phyloP scores from a whole-genome alignment of 1,140 invertebrate genomes.

The Wasmannia auropunctata region DNA sequence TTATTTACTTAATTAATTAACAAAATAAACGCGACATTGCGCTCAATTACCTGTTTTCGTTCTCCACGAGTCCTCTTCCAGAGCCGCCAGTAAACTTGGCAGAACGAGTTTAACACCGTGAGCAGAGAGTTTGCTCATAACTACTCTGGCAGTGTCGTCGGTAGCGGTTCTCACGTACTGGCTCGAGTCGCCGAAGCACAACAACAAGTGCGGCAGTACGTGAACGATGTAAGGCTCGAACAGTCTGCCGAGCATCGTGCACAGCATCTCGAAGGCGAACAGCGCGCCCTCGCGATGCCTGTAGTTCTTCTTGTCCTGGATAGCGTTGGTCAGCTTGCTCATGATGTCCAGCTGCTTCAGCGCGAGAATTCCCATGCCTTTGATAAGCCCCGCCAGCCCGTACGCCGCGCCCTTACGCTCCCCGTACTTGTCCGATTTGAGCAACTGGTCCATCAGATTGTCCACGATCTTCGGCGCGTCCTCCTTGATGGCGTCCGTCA shows the following conservation, averaged over 20 bases:
- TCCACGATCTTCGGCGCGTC: slow-evolving; percentile 95
- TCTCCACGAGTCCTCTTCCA: slow-evolving; percentile 99
- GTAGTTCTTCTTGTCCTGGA: slow-evolving; percentile 98
- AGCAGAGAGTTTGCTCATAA: slow-evolving; percentile 98
- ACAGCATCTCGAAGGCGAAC: slow-evolving; percentile 99
- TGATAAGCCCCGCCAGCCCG: slow-evolving; percentile 95
- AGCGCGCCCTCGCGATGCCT: slow-evolving; percentile 97
- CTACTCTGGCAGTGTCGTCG: slow-evolving; percentile 96
- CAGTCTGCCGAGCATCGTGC: slow-evolving; percentile 96
- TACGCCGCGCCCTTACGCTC: slow-evolving; percentile 97
- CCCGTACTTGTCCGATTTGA: slow-evolving; percentile 98
- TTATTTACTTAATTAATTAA: not conserved
- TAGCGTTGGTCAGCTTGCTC: slow-evolving; percentile 96
- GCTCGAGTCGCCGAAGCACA: slow-evolving; percentile 98
- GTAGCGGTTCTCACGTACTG: slow-evolving; percentile 96
- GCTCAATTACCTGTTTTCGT: slow-evolving; percentile 95
- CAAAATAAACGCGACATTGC: not conserved
- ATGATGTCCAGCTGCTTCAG: slow-evolving; percentile 98
- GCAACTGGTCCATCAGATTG: slow-evolving; percentile 94
- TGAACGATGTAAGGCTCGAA: slow-evolving; percentile 99
- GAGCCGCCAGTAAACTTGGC: slow-evolving; percentile 94
- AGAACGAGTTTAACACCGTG: slow-evolving; percentile 99
- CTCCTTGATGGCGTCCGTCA: slow-evolving; percentile 96
- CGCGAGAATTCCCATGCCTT: slow-evolving; percentile 98
- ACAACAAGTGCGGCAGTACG: slow-evolving; percentile 96